Conservation (phyloP, 1,140 invertebrate genomes). For the Colletes latitarsis region DNA sequence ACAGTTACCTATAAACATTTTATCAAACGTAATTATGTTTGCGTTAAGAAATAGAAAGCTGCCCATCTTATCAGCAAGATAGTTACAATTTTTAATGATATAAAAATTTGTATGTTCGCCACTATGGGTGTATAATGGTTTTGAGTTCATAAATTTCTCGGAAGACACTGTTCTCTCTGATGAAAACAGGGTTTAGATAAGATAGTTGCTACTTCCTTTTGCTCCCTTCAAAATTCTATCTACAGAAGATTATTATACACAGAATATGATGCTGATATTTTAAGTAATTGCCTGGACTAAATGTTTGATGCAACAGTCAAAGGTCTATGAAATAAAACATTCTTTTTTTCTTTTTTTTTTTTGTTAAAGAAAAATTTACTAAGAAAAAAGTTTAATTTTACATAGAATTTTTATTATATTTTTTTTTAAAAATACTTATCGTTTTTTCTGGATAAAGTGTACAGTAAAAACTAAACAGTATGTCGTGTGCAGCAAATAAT, state of each 20-base stretch:
- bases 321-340: neutral
- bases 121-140: neutral
- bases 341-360: neutral
- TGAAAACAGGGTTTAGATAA: constrained; percentile 38
- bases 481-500: constrained; percentile 33
- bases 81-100: neutral
- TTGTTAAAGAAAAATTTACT: neutral
- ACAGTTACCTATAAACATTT: neutral
- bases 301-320: neutral
- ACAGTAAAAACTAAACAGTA: no score
- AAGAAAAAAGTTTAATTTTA: no score
- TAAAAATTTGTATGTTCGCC: neutral
- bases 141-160: neutral
- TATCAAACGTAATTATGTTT: neutral
- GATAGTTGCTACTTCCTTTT: constrained; percentile 54
- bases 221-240: neutral
- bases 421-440: neutral
- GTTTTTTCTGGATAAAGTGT: neutral
- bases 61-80: neutral
- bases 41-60: neutral
- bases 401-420: neutral
- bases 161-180: constrained; percentile 13
- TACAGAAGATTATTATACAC: constrained; percentile 14
- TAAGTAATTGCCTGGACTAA: neutral
- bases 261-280: constrained; percentile 12